Conservation (phyloP, 2,113 vertebrate species). For the Menura novaehollandiae region DNA sequence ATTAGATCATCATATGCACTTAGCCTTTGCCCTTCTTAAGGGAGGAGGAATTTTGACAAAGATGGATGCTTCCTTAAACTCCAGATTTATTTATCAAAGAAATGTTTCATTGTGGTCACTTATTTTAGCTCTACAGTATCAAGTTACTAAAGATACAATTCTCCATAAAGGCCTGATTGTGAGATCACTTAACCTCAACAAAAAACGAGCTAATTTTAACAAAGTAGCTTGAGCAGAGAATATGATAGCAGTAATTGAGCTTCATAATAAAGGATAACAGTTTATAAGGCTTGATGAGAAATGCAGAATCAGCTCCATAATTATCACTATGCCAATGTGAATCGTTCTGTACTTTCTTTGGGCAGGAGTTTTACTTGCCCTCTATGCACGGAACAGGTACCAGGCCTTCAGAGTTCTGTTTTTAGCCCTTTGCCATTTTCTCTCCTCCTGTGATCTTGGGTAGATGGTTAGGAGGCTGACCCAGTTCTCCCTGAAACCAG, state of each 20-base stretch:
- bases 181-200: conserved; percentile 13
- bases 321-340: neutral
- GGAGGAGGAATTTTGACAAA: conserved; percentile 15
- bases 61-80: conserved; percentile 32
- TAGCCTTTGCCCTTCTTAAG: conserved; percentile 40
- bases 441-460: neutral
- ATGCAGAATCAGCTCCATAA: neutral
- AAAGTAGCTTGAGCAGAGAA: neutral
- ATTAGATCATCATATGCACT: conserved; percentile 30
- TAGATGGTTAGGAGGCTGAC: neutral
- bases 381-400: neutral
- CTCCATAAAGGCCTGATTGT: neutral
- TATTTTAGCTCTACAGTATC: conserved; percentile 11
- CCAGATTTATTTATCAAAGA: conserved; percentile 36
- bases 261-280: neutral
- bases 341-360: neutral
- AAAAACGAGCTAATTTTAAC: neutral
- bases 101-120: conserved; percentile 18
- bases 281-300: neutral
- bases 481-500: neutral
- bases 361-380: neutral
- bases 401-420: neutral
- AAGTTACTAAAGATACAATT: neutral
- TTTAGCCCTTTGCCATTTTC: neutral
- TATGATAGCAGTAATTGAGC: neutral